phyloP scores from a whole-genome alignment of 92 coral and sea anemone species.

The Siderastrea siderea region DNA sequence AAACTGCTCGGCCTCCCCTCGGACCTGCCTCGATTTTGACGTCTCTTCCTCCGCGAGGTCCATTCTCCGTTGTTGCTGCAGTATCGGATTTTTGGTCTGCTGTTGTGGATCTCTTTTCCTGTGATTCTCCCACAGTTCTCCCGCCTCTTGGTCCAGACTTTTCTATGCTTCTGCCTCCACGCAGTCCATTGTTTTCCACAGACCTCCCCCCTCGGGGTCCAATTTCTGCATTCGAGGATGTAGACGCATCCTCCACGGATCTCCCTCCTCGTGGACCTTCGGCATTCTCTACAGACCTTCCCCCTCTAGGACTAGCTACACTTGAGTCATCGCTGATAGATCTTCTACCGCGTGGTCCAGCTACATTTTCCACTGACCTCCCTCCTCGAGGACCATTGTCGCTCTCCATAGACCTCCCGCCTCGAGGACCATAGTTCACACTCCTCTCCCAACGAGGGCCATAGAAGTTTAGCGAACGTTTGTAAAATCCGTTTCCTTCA shows the following conservation, averaged over 20 bases:
- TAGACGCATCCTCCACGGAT: slow-evolving; percentile 11
- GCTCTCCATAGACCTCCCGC: slow-evolving; percentile 17
- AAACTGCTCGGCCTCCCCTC: slow-evolving; percentile 56
- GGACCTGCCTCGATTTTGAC: slow-evolving; percentile 48
- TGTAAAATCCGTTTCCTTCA: slow-evolving; percentile 1
- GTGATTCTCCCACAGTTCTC: slow-evolving; percentile 34
- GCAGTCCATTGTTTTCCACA: slow-evolving; percentile 64
- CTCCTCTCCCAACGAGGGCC: slow-evolving; percentile 38
- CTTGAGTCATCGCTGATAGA: slow-evolving; percentile 26
- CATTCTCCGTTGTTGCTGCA: slow-evolving; percentile 49
- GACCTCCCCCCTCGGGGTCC: slow-evolving; percentile 49
- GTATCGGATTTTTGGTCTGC: slow-evolving; percentile 45
- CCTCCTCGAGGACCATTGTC: slow-evolving; percentile 41
- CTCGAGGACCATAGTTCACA: slow-evolving; percentile 40
- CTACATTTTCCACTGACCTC: slow-evolving; percentile 1
- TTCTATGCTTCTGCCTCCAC: slow-evolving; percentile 69
- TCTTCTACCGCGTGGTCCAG: slow-evolving; percentile 37
- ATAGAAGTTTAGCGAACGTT: slow-evolving; percentile 14
- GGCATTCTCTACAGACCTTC: slow-evolving; percentile 37
- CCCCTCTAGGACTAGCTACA: slow-evolving; percentile 32
- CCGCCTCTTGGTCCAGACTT: slow-evolving; percentile 71
- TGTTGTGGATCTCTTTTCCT: slow-evolving; percentile 28
- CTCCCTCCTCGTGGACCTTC: slow-evolving; percentile 70
- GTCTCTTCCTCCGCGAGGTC: slow-evolving; percentile 78
- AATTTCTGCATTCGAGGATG: not conserved